Conservation (phyloP, 2,797 vertebrate genomes). For the Gadopsis bispinosus region DNA sequence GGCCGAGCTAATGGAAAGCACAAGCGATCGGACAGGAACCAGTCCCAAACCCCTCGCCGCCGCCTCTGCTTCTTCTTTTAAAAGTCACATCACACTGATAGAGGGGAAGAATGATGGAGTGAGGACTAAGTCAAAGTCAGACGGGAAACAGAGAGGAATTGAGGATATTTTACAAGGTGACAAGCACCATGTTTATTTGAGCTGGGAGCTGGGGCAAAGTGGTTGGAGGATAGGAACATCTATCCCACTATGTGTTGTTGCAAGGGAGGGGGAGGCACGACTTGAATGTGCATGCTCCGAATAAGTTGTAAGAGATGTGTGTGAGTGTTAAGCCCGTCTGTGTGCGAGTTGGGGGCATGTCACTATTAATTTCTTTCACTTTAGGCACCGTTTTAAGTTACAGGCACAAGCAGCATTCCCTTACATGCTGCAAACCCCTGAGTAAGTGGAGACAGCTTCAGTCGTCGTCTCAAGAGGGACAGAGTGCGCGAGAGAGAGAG, state of each 20-base stretch:
- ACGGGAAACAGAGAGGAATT: conserved; percentile 46
- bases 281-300: conserved; percentile 43
- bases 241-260: conserved; percentile 48
- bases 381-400: conserved; percentile 71
- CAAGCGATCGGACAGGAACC: conserved; percentile 78
- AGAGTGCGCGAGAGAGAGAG: neutral
- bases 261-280: conserved; percentile 32
- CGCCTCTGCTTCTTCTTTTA: conserved; percentile 35
- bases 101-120: conserved; percentile 59
- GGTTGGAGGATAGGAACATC: conserved; percentile 42
- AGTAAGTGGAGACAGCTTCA: conserved; percentile 53
- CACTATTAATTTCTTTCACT: conserved; percentile 72
- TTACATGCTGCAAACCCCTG: conserved; percentile 56
- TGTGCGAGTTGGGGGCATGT: conserved; percentile 44
- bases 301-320: conserved; percentile 28
- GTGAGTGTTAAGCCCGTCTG: conserved; percentile 22
- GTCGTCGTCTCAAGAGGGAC: conserved; percentile 48
- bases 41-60: neutral
- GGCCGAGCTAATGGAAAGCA: conserved; percentile 84
- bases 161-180: conserved; percentile 61
- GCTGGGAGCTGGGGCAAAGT: conserved; percentile 33
- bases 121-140: conserved; percentile 63
- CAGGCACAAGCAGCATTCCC: conserved; percentile 61
- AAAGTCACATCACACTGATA: conserved; percentile 52
- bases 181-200: conserved; percentile 46